Conservation (phyloP, 2,888 invertebrate species). For the Gonocerus acuteangulatus region DNA sequence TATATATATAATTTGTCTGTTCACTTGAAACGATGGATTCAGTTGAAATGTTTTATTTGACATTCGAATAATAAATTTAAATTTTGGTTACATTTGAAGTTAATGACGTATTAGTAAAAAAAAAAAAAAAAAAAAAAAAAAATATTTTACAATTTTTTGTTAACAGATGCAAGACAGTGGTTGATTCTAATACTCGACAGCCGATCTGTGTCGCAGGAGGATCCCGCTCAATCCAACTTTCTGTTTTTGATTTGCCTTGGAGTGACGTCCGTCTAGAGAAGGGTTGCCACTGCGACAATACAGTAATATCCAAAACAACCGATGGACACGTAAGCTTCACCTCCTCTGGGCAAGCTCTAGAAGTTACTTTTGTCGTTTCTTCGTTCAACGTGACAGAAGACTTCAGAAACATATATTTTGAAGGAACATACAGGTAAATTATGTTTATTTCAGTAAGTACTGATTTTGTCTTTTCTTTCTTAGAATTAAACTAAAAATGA, state of each 20-base stretch:
- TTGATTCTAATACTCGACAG: conserved; percentile 64
- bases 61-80: too few species aligned
- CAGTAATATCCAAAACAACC: conserved; percentile 42
- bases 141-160: too few species aligned
- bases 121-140: too few species aligned
- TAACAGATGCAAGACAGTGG: conserved; percentile 58
- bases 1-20: too few species aligned
- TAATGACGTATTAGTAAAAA: too few species aligned
- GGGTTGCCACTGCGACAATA: conserved; percentile 74
- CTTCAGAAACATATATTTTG: conserved; percentile 71
- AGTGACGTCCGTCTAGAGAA: conserved; percentile 56
- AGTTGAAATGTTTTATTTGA: too few species aligned
- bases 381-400: conserved; percentile 70
- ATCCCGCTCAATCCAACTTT: conserved; percentile 47
- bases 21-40: too few species aligned
- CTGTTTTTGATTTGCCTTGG: conserved; percentile 64
- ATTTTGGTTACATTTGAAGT: too few species aligned
- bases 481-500: too few species aligned
- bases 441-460: conserved; percentile 47
- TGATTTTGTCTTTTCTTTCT: too few species aligned
- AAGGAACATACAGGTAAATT: conserved; percentile 50
- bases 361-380: conserved; percentile 67
- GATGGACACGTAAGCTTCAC: conserved; percentile 56
- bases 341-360: conserved; percentile 61
- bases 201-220: conserved; percentile 48